These are phyloP conservation scores for Pristionchus japonicus DNA, from an alignment of 2,888 invertebrate species.

Conservation along the genomic window DNA sequence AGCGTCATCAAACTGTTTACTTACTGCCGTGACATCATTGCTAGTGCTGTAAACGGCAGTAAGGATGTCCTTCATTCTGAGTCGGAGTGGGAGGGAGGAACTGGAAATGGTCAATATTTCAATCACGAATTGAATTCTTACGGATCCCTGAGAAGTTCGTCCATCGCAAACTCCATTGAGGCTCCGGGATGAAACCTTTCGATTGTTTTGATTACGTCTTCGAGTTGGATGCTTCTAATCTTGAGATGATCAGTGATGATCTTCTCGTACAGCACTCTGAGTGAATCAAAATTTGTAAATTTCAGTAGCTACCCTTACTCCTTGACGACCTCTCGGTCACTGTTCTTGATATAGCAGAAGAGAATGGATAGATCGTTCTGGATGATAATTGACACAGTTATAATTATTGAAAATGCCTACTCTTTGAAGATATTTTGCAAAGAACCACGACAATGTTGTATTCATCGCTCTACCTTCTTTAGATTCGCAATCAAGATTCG, in stretches of 20 bases:
- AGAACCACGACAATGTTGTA: too few relatives aligned
- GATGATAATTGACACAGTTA: too few relatives aligned
- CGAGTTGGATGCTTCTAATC: neutral
- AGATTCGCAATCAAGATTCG: too few relatives aligned
- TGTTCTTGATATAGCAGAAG: neutral
- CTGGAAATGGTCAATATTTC: neutral
- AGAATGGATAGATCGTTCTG: too few relatives aligned
- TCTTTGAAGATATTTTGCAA: too few relatives aligned
- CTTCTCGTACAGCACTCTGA: neutral
- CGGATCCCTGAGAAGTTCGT: neutral
- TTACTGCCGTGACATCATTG: neutral
- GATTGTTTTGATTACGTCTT: neutral
- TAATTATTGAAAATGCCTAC: too few relatives aligned
- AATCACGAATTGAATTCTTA: neutral
- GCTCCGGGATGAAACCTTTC: neutral
- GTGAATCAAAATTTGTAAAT: neutral
- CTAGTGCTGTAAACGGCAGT: neutral
- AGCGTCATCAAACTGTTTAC: neutral
- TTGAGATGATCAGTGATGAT: conserved; percentile 9
- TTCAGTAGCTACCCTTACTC: neutral
- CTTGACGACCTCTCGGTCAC: neutral
- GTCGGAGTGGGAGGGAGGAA: neutral
- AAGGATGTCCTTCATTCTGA: neutral
- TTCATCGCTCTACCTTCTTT: too few relatives aligned
- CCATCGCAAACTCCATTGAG: conserved; percentile 6